Conservation (phyloP, 2,113 vertebrate genomes). For the Jaculus jaculus region DNA sequence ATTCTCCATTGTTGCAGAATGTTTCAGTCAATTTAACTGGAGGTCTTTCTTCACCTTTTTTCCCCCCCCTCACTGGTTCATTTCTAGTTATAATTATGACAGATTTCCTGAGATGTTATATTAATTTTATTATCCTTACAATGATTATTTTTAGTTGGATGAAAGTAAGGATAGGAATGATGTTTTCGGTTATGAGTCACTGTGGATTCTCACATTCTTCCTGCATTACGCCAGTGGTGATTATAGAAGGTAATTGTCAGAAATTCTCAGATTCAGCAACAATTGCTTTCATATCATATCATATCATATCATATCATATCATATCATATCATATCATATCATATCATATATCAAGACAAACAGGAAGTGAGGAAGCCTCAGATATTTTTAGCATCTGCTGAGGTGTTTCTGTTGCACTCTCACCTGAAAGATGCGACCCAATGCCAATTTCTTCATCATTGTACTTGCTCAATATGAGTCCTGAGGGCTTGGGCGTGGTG, state of each 20-base stretch:
- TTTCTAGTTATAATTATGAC: conserved; percentile 82
- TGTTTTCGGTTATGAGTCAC: conserved; percentile 50
- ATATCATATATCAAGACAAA: conserved; percentile 60
- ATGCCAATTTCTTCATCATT: not conserved
- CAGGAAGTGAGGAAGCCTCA: conserved; percentile 62
- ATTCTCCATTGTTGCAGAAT: conserved; percentile 80
- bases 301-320: conserved; percentile 39
- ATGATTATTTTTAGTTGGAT: conserved; percentile 72
- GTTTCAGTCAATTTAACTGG: conserved; percentile 85
- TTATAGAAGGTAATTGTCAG: conserved; percentile 40
- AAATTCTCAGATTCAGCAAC: conserved; percentile 47
- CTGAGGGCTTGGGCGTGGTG: no score
- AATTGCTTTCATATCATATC: conserved; percentile 62
- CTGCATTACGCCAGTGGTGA: not conserved
- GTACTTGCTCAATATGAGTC: not conserved
- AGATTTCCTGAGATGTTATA: conserved; percentile 78
- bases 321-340: conserved; percentile 34
- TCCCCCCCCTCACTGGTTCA: conserved; percentile 69
- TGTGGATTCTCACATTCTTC: not conserved
- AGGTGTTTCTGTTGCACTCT: not conserved
- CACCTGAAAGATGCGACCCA: not conserved
- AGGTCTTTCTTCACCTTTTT: conserved; percentile 75
- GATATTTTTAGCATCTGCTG: conserved; percentile 63
- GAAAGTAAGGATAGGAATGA: not conserved
- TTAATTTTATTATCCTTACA: conserved; percentile 80